These are phyloP conservation scores for Cebus imitator DNA, from an alignment of 2,113 vertebrate genomes.

Conservation along the genomic window DNA sequence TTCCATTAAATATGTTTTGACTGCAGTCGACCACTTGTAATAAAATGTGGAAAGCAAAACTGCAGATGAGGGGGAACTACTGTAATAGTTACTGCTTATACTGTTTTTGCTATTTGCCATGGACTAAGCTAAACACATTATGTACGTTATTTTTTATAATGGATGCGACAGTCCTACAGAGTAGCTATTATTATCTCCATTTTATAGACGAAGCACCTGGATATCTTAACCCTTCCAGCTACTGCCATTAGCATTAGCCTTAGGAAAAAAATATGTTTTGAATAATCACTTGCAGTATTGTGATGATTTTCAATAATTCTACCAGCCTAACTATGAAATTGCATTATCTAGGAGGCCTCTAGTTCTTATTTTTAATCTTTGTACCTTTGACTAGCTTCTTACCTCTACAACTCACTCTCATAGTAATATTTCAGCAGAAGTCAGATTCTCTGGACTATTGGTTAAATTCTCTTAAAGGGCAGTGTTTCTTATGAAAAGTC, in stretches of 20 bases:
- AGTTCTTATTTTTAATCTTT: conserved; percentile 7
- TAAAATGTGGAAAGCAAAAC: not conserved
- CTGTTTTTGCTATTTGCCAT: not conserved
- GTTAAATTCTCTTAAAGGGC: not conserved
- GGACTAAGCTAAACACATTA: not conserved
- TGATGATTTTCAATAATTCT: not conserved
- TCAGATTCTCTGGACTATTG: not conserved
- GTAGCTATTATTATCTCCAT: not conserved
- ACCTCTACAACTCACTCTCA: not conserved
- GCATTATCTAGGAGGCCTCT: not conserved
- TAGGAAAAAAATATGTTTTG: not conserved
- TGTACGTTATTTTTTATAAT: not conserved
- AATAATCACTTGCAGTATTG: not conserved
- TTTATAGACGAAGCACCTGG: not conserved
- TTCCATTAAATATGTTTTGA: not conserved
- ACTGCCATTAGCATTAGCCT: not conserved
- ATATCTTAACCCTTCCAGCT: not conserved
- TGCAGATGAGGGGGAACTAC: not conserved
- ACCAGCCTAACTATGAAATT: not conserved
- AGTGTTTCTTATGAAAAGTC: not conserved
- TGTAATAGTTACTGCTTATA: not conserved
- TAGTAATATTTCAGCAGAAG: conserved; percentile 19
- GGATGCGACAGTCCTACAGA: not conserved
- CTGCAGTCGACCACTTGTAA: not conserved
- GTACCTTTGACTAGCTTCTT: not conserved